These are phyloP conservation scores for Zoanthus sansibaricus DNA, from an alignment of 92 coral and sea anemone species.

Conservation along the genomic window DNA sequence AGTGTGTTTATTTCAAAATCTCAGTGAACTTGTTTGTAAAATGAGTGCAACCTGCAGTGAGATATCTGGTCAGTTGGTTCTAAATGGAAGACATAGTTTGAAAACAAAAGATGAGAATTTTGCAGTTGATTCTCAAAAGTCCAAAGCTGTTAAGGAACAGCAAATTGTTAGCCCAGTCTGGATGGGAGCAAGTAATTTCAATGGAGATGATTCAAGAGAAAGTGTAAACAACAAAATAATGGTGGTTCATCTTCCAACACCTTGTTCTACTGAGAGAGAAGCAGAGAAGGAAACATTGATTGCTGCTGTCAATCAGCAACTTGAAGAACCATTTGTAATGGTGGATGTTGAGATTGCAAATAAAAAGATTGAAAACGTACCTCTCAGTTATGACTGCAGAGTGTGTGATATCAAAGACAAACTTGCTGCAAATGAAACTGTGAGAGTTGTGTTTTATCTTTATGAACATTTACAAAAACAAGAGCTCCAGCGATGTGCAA, in stretches of 20 bases:
- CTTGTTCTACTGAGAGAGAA: slow-evolving; percentile 18
- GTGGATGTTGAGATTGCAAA: slow-evolving; percentile 64
- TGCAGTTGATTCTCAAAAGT: not conserved
- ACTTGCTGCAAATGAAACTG: slow-evolving; percentile 67
- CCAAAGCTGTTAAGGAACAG: slow-evolving; percentile 9
- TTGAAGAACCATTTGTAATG: slow-evolving; percentile 47
- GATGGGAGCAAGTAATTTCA: slow-evolving; percentile 1
- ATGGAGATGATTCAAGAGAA: slow-evolving; percentile 3
- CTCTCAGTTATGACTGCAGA: slow-evolving; percentile 51
- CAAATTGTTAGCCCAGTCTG: slow-evolving; percentile 18
- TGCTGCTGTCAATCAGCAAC: slow-evolving; percentile 10
- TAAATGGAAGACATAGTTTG: not conserved
- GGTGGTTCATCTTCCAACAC: slow-evolving; percentile 37
- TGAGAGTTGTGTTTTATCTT: slow-evolving; percentile 71
- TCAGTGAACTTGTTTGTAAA: not conserved
- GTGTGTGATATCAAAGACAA: slow-evolving; percentile 56
- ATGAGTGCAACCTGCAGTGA: slow-evolving; percentile 28
- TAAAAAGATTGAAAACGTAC: slow-evolving; percentile 64
- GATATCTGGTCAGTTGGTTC: not conserved
- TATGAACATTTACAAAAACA: slow-evolving; percentile 65
- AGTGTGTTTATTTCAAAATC: not conserved
- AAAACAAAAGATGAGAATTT: not conserved
- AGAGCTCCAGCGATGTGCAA: slow-evolving; percentile 54
- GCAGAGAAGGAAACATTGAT: slow-evolving; percentile 17
- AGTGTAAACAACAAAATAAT: slow-evolving; percentile 10